These are phyloP conservation scores for Protophormia terraenovae DNA, from an alignment of 2,888 invertebrate species.

Conservation along the genomic window DNA sequence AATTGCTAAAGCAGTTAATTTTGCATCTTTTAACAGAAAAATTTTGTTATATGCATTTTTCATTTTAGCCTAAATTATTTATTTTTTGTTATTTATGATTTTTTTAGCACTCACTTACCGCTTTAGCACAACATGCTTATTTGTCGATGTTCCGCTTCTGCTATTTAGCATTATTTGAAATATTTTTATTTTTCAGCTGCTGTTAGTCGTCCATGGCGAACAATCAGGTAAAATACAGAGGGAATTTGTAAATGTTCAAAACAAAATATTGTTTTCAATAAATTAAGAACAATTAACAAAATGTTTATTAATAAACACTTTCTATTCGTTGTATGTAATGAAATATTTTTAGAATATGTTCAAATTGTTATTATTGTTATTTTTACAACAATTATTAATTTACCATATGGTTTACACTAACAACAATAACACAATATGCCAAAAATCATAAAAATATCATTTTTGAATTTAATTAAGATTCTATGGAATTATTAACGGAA, in stretches of 20 bases:
- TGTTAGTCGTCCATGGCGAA: neutral
- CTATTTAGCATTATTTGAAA: constrained; percentile 22
- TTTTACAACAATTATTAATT: constrained; percentile 26
- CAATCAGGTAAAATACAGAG: neutral
- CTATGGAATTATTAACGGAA: constrained; percentile 1
- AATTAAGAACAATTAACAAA: constrained; percentile 59
- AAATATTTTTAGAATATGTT: constrained; percentile 3
- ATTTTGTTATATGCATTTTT: neutral
- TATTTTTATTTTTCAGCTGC: neutral
- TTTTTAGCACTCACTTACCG: constrained; percentile 16
- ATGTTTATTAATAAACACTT: constrained; percentile 47
- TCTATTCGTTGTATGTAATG: constrained; percentile 1
- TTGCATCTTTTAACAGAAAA: too few relatives aligned
- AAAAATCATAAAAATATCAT: neutral
- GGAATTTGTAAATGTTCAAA: neutral
- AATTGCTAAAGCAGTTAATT: too few relatives aligned
- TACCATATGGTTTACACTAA: constrained; percentile 20
- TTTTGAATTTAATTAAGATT: neutral
- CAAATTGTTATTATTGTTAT: too few relatives aligned
- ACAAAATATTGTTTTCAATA: constrained; percentile 26
- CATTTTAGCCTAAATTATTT: neutral
- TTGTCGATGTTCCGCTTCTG: constrained; percentile 28
- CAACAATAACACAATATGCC: neutral
- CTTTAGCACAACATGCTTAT: constrained; percentile 12
- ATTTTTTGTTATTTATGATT: constrained; percentile 4